phyloP scores from a whole-genome alignment of 2,113 vertebrate species.

The Daphoenositta chrysoptera region DNA sequence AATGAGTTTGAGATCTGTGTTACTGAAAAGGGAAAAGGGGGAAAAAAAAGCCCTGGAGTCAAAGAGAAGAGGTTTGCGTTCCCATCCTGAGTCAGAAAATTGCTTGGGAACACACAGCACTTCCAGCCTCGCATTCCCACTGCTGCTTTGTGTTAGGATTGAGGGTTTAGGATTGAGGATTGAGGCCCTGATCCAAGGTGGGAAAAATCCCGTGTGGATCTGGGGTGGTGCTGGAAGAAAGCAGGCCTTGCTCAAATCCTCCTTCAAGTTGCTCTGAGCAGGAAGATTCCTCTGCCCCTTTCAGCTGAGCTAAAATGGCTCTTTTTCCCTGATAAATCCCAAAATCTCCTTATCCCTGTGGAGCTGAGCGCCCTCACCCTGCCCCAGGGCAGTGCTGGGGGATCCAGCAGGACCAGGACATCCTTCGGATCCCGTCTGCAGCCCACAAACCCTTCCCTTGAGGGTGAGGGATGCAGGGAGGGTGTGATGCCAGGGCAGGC shows the following conservation, averaged over 20 bases:
- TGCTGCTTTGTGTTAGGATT: not conserved
- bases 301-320: not conserved
- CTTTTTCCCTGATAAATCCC: not conserved
- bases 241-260: not conserved
- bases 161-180: not conserved
- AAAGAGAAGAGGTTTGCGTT: constrained; percentile 6
- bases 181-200: not conserved
- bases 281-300: not conserved
- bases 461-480: not conserved
- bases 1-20: constrained; percentile 21
- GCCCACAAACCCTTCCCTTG: too few species aligned
- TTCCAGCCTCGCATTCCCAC: not conserved
- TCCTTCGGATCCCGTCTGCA: not conserved
- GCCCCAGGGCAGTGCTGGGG: not conserved
- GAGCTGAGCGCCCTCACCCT: not conserved
- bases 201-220: not conserved
- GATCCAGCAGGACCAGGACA: not conserved
- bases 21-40: not conserved
- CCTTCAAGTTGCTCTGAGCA: not conserved
- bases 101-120: not conserved
- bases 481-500: not conserved
- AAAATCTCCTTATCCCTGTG: not conserved
- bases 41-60: not conserved
- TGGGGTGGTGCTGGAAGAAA: not conserved
- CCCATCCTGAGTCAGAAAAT: constrained; percentile 8